Evolutionary conservation across 2,113 vertebrate genomes (phyloP).

Genomic region (Protobothrops mucrosquamatus): DNA sequence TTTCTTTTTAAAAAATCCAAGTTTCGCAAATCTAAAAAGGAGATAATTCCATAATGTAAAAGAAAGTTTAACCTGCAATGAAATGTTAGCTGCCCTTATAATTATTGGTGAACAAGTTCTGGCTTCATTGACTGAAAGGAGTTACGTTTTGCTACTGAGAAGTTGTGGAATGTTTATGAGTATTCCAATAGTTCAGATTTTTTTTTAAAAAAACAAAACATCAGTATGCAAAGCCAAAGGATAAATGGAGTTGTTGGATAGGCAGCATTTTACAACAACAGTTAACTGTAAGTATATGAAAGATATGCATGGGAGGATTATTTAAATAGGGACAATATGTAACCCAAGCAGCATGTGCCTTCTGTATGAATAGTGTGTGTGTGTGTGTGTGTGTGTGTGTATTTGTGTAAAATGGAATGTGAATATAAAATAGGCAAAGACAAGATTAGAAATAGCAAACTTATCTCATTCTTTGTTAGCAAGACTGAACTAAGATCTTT

Average conservation of each 20-base stretch:
- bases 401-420: neutral
- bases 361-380: neutral
- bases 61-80: neutral
- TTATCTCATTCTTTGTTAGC: neutral
- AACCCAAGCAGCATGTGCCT: neutral
- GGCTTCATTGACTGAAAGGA: neutral
- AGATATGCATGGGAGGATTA: neutral
- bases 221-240: neutral
- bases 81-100: neutral
- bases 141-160: neutral
- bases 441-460: neutral
- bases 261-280: conserved; percentile 2
- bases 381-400: neutral
- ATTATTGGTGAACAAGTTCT: neutral
- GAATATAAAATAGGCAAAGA: neutral
- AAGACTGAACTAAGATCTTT: neutral
- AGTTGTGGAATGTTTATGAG: conserved; percentile 13
- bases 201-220: neutral
- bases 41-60: neutral
- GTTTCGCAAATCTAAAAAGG: neutral
- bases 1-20: neutral
- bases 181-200: neutral
- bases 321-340: neutral
- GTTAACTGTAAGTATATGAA: conserved; percentile 11
- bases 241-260: neutral